These are phyloP conservation scores for Mycteria americana DNA, from an alignment of 2,797 vertebrate genomes.

Conservation along the genomic window DNA sequence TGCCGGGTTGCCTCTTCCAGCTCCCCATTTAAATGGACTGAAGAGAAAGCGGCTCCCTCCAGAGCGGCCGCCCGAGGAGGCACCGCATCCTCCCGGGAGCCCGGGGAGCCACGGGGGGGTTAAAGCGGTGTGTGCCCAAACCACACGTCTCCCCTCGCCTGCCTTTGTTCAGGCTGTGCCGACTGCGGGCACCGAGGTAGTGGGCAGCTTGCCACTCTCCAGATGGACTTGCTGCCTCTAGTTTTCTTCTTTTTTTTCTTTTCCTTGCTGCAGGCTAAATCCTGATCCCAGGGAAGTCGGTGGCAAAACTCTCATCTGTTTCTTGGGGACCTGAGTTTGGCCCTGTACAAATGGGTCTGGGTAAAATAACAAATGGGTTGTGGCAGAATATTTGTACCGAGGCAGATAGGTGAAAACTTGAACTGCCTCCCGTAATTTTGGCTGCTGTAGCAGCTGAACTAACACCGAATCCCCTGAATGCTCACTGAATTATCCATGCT, in stretches of 20 bases:
- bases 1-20: not conserved
- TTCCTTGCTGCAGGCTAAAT: constrained; percentile 1
- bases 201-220: constrained; percentile 50
- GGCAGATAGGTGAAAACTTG: not conserved
- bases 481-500: not conserved
- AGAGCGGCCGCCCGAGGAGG: accelerated
- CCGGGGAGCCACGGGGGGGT: accelerated
- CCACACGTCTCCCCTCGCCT: not conserved
- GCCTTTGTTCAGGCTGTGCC: not conserved
- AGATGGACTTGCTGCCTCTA: constrained; percentile 45
- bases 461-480: not conserved
- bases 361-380: not conserved
- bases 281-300: not conserved
- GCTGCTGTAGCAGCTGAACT: not conserved
- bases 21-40: not conserved
- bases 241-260: not conserved
- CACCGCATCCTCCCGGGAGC: accelerated
- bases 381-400: not conserved
- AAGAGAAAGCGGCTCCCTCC: not conserved
- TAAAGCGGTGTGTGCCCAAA: not conserved
- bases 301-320: not conserved
- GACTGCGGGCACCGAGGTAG: not conserved
- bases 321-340: not conserved
- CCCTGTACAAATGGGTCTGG: not conserved
- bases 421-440: not conserved